Conservation (phyloP, 30 jellyfish, hydroid and myxozoan species). For the Mastigias papua region DNA sequence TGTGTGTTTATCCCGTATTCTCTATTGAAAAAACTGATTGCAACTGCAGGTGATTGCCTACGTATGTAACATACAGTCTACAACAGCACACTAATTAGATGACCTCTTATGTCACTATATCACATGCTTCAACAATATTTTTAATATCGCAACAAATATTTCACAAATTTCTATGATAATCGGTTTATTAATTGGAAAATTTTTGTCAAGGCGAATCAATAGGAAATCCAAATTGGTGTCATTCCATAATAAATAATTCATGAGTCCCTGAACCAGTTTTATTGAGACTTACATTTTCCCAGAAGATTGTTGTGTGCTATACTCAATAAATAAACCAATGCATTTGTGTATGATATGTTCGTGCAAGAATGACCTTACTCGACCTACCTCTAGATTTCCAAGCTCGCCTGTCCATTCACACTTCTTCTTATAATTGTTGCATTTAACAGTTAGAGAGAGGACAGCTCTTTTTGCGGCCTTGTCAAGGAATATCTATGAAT, state of each 20-base stretch:
- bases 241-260: neutral
- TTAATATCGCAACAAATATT: too few relatives aligned
- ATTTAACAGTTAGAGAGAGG: slow-evolving; percentile 69
- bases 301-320: neutral
- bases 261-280: neutral
- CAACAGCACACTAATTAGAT: too few relatives aligned
- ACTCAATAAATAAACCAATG: neutral
- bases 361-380: too few relatives aligned
- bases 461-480: slow-evolving; percentile 98
- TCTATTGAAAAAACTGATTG: too few relatives aligned
- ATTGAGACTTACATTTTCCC: neutral
- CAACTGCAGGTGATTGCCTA: too few relatives aligned
- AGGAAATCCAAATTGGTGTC: neutral
- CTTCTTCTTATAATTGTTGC: slow-evolving; percentile 83
- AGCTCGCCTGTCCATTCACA: slow-evolving; percentile 99
- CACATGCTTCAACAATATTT: too few relatives aligned
- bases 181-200: too few relatives aligned
- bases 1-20: too few relatives aligned
- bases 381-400: slow-evolving; percentile 89
- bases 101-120: too few relatives aligned
- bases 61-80: too few relatives aligned
- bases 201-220: too few relatives aligned
- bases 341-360: neutral
- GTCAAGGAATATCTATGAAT: slow-evolving; percentile 85
- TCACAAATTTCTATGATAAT: too few relatives aligned